A percentile compares a stretch with the other conserved stretches of the same genome.
Evolutionary conservation across 1,140 invertebrate species (phyloP).

Genomic region (Calephelis virginiensis): DNA sequence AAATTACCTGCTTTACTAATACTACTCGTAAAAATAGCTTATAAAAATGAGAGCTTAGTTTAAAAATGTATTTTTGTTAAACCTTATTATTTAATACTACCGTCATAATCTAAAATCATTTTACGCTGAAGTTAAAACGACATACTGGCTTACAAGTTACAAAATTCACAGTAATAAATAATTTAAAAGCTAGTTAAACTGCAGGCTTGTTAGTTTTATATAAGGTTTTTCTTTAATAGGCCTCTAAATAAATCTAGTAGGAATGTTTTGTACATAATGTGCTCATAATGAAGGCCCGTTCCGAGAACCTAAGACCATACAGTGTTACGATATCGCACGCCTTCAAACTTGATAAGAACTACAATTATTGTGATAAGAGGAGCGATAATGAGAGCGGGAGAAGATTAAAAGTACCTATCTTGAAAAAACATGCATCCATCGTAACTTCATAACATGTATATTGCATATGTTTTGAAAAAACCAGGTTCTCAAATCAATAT

Average conservation of each 20-base stretch:
- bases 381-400: background rate
- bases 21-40: too few species aligned
- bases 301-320: background rate
- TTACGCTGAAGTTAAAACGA: background rate
- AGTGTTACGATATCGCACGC: slow-evolving; percentile 16
- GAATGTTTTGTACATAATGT: slow-evolving; percentile 7
- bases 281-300: background rate
- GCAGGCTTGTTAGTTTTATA: slow-evolving; percentile 1
- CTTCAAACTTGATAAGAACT: background rate
- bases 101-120: too few species aligned
- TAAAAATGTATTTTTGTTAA: too few species aligned
- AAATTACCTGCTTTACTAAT: too few species aligned
- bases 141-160: background rate
- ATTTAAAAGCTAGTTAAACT: background rate
- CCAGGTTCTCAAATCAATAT: too few species aligned
- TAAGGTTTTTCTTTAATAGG: background rate
- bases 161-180: background rate
- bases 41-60: too few species aligned
- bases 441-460: too few species aligned
- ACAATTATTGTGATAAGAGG: background rate
- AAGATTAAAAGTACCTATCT: too few species aligned
- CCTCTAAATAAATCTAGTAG: slow-evolving; percentile 4
- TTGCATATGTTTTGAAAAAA: too few species aligned
- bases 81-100: too few species aligned
- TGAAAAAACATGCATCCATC: too few species aligned